Percentiles rank a stretch among this genome's conserved stretches.
Conservation (phyloP, 2,797 vertebrate genomes). For the Coreius guichenoti region DNA sequence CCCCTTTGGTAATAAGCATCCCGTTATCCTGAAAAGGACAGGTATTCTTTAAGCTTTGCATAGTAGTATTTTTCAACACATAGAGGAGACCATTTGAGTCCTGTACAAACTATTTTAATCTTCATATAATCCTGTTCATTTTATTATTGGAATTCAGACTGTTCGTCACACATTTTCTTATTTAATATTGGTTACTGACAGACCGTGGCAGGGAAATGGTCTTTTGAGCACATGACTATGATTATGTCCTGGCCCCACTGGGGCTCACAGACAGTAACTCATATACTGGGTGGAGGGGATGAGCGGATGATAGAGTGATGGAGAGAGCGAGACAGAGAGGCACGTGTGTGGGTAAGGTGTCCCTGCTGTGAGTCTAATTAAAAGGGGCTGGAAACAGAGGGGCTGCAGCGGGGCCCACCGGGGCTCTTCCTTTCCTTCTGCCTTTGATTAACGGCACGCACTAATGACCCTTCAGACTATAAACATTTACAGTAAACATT, state of each 20-base stretch:
- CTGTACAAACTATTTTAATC: not conserved
- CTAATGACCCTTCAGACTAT: conserved; percentile 54
- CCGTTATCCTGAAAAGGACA: conserved; percentile 44
- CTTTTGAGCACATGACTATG: conserved; percentile 32
- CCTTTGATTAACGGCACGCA: conserved; percentile 85
- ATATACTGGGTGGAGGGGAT: conserved; percentile 51
- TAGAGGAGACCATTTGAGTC: not conserved
- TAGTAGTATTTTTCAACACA: not conserved
- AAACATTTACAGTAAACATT: conserved; percentile 45
- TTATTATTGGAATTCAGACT: not conserved
- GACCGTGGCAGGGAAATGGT: conserved; percentile 37
- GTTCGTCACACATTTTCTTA: conserved; percentile 34
- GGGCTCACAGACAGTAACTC: conserved; percentile 38
- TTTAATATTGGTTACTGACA: conserved; percentile 42
- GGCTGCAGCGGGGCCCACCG: conserved; percentile 77
- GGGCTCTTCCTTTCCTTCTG: conserved; percentile 73
- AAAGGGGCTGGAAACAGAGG: conserved; percentile 84
- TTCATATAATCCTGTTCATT: not conserved
- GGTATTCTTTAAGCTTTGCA: conserved; percentile 27
- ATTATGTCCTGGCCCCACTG: conserved; percentile 42
- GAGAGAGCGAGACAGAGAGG: conserved; percentile 64
- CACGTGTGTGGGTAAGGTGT: conserved; percentile 59
- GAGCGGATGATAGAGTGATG: conserved; percentile 49
- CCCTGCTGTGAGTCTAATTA: conserved; percentile 93
- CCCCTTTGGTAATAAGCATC: conserved; percentile 29